Evolutionary conservation across 2,888 invertebrate species (phyloP).

Genomic region (Torymus tubicola): DNA sequence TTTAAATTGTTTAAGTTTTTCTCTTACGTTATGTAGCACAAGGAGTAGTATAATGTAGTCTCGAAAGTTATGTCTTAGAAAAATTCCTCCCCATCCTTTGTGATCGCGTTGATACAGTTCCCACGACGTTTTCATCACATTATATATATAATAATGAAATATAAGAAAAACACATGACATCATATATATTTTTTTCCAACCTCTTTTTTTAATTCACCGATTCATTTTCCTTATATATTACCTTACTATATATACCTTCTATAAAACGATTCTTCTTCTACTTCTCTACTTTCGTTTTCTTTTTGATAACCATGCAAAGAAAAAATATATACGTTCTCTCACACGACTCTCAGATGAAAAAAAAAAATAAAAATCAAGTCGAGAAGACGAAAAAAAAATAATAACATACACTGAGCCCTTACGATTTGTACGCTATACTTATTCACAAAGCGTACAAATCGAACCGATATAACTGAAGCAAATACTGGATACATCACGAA

Average conservation of each 20-base stretch:
- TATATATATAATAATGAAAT: too few relatives aligned
- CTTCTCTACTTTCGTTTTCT: conserved; percentile 4
- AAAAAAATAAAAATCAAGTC: too few relatives aligned
- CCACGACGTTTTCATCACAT: too few relatives aligned
- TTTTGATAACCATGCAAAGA: neutral
- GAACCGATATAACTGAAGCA: conserved; percentile 58
- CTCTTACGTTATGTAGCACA: too few relatives aligned
- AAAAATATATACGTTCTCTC: conserved; percentile 14
- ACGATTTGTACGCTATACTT: conserved; percentile 21
- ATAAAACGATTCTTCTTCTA: neutral
- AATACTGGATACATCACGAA: conserved; percentile 60
- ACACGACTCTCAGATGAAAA: conserved; percentile 4
- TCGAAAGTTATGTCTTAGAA: too few relatives aligned
- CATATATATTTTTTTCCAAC: neutral
- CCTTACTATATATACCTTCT: neutral
- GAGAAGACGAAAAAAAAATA: too few relatives aligned
- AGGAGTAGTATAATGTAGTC: too few relatives aligned
- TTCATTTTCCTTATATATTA: conserved; percentile 5
- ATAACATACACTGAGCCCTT: conserved; percentile 11
- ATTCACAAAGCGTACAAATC: conserved; percentile 20
- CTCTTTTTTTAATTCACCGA: conserved; percentile 28
- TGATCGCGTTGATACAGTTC: too few relatives aligned
- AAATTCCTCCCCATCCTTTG: too few relatives aligned
- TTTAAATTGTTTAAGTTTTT: too few relatives aligned
- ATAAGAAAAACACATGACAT: too few relatives aligned